Conservation (phyloP, 2,888 invertebrate species). For the Herminia tarsipennalis region DNA sequence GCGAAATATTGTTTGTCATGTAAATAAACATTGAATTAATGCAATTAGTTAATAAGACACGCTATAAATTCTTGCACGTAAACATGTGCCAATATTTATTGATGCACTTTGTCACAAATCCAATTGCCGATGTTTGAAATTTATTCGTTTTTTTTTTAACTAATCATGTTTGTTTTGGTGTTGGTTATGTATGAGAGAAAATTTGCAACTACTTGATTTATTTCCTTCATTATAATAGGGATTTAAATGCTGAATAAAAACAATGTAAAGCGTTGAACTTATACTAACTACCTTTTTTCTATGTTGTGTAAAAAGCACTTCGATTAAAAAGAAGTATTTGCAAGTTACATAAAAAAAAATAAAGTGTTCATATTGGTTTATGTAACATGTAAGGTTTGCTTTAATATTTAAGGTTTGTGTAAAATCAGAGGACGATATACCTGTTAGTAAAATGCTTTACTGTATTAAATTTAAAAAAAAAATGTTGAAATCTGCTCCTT, state of each 20-base stretch:
- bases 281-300: no score
- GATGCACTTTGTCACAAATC: constrained; percentile 15
- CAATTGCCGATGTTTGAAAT: neutral
- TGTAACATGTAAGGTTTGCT: no score
- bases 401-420: no score
- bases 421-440: no score
- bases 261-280: no score
- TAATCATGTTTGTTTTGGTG: constrained; percentile 4
- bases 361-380: no score
- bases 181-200: constrained; percentile 3
- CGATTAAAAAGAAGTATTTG: no score
- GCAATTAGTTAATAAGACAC: constrained; percentile 1
- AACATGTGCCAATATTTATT: constrained; percentile 3
- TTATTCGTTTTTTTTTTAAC: neutral
- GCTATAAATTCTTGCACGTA: constrained; percentile 17
- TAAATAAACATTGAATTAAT: constrained; percentile 8
- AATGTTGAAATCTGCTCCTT: no score
- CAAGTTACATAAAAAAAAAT: no score
- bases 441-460: neutral
- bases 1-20: neutral
- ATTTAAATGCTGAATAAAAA: no score
- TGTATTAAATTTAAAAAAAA: neutral
- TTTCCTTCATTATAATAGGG: no score
- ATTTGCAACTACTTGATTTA: constrained; percentile 16
- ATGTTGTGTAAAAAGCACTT: no score